A percentile compares a stretch with the other conserved stretches of the same genome.
Conservation (phyloP, 2,888 invertebrate species). For the Anoncus sp. region DNA sequence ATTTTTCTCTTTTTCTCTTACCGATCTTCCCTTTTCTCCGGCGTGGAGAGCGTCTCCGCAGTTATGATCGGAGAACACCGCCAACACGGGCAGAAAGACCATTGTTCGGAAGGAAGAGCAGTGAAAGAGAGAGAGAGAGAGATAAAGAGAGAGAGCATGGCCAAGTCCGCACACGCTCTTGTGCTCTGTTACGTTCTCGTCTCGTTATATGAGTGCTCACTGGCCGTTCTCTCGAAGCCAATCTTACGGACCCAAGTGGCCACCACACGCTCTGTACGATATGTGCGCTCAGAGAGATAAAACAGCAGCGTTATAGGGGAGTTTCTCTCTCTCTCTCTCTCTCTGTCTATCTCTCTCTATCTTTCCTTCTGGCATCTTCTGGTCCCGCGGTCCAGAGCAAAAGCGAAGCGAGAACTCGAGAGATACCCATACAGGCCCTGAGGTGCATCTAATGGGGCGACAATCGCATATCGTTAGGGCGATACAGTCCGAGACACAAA, state of each 20-base stretch:
- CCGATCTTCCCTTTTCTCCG: conserved; percentile 19
- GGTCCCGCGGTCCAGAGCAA: conserved; percentile 48
- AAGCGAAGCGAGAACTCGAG: conserved; percentile 70
- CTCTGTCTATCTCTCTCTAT: conserved; percentile 38
- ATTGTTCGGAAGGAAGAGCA: conserved; percentile 20
- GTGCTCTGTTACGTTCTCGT: conserved; percentile 67
- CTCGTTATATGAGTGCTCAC: conserved; percentile 75
- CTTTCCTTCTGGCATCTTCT: conserved; percentile 21
- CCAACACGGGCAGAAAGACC: conserved; percentile 33
- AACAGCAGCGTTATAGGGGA: conserved; percentile 46
- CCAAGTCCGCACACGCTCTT: conserved; percentile 31
- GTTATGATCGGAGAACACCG: conserved; percentile 45
- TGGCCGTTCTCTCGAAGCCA: conserved; percentile 33
- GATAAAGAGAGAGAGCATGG: conserved; percentile 7
- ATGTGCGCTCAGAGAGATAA: conserved; percentile 44
- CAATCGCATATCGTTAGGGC: conserved; percentile 81
- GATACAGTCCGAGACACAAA: conserved; percentile 74
- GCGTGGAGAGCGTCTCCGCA: conserved; percentile 25
- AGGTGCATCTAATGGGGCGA: conserved; percentile 81
- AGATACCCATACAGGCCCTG: conserved; percentile 76
- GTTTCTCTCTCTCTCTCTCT: conserved; percentile 48
- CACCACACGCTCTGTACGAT: conserved; percentile 33
- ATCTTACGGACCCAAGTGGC: conserved; percentile 38
- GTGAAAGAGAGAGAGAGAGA: conserved; percentile 1
- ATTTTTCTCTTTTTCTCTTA: conserved; percentile 7